A percentile compares a stretch with the other conserved stretches of the same genome.
Evolutionary conservation across 2,888 invertebrate species (phyloP).

Genomic region (Phymatocera aterrima): DNA sequence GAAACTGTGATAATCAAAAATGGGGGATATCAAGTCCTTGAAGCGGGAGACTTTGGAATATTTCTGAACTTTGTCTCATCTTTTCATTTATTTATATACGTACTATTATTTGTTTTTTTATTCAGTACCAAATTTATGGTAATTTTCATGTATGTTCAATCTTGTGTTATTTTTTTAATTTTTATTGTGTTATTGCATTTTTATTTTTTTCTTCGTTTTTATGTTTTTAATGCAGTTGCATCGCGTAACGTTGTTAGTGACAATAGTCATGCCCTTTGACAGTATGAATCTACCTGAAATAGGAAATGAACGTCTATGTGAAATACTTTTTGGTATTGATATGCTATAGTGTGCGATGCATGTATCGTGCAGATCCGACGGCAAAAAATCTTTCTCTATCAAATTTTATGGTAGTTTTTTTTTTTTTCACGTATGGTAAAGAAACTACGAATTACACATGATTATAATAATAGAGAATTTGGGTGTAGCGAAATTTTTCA

Average conservation of each 20-base stretch:
- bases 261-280: conserved; percentile 23
- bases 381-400: background rate
- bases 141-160: background rate
- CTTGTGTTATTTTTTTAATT: background rate
- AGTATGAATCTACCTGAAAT: background rate
- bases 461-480: background rate
- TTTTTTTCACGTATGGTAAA: background rate
- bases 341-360: conserved; percentile 23
- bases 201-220: conserved; percentile 2
- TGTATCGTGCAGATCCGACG: background rate
- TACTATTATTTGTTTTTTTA: no score
- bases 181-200: background rate
- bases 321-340: conserved; percentile 43
- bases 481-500: background rate
- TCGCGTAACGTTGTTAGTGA: background rate
- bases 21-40: background rate
- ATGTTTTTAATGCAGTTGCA: background rate
- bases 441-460: background rate
- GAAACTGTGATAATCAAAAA: conserved; percentile 2
- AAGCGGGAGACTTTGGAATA: background rate
- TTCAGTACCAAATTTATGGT: background rate
- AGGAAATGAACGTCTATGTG: conserved; percentile 6
- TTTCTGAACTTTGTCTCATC: background rate
- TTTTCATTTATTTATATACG: background rate
- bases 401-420: background rate